Percentiles rank a stretch among this genome's conserved stretches.
Evolutionary conservation across 1,140 invertebrate genomes (phyloP).

Genomic region (Drosophila arizonae): DNA sequence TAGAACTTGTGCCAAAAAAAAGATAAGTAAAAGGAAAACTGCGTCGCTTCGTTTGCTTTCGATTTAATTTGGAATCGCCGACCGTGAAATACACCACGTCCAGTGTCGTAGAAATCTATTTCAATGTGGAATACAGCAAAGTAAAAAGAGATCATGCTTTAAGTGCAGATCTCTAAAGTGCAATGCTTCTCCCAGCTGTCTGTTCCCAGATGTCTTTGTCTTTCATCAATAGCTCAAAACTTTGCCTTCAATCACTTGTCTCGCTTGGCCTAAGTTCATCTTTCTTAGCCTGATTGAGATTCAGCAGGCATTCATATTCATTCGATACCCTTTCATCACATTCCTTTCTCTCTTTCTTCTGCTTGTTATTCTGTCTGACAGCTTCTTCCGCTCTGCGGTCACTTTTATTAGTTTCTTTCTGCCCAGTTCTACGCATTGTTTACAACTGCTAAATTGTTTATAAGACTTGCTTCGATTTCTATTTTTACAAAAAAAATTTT

Average conservation of each 20-base stretch:
- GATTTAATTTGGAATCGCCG: slow-evolving; percentile 14
- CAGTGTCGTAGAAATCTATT: slow-evolving; percentile 20
- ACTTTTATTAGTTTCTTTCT: slow-evolving; percentile 26
- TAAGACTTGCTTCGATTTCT: slow-evolving; percentile 23
- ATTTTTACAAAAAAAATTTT: slow-evolving; percentile 10
- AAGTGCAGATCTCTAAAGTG: too few species aligned
- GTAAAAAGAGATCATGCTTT: not conserved
- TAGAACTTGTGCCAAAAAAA: slow-evolving; percentile 74
- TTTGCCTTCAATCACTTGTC: slow-evolving; percentile 5
- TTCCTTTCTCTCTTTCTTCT: not conserved
- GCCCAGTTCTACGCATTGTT: slow-evolving; percentile 21
- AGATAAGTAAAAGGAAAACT: slow-evolving; percentile 19
- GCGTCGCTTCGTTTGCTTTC: slow-evolving; percentile 13
- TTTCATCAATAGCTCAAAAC: slow-evolving; percentile 47
- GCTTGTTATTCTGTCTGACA: slow-evolving; percentile 28
- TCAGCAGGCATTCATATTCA: slow-evolving; percentile 45
- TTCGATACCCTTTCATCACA: slow-evolving; percentile 16
- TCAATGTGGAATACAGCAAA: slow-evolving; percentile 10
- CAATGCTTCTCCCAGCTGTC: not conserved
- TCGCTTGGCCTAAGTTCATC: slow-evolving; percentile 4
- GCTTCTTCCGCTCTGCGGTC: slow-evolving; percentile 56
- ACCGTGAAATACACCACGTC: slow-evolving; percentile 58
- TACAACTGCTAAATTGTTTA: slow-evolving; percentile 63
- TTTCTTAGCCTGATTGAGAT: slow-evolving; percentile 53
- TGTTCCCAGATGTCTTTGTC: slow-evolving; percentile 37